Base-by-base conservation (phyloP, 1,140 invertebrate species). In the Mylabris phalerata region DNA sequence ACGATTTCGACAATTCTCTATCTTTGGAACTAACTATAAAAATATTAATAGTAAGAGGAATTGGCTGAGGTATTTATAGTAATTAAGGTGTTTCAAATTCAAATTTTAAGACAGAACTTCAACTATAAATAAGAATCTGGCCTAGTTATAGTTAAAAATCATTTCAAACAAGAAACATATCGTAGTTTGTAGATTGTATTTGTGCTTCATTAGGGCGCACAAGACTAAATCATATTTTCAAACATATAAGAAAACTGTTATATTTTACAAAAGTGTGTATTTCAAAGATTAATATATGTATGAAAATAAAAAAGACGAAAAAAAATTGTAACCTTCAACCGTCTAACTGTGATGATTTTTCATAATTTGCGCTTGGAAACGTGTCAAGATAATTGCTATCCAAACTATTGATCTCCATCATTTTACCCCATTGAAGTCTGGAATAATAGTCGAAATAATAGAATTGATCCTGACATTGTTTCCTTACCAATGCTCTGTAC, bases 281-380 rank as follows among this genome's bases (percentile, higher is more conserved):
- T 32, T 32, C 32, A 32, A 32, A 32, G 4, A 32, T 5, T 5
- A 5, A 32, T 32, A 32, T 32, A 32, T 4, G 32, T 5, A 3
- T 2, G 32, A 7, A 32, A 32, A 32, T 32, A 32, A 32, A 32
- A 32, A 32, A 5, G 32, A 19, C 19, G 63, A 62, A 38, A 24
- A 57, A 55, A 57, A 50, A 45, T 50, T 56, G 32, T 39, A 46
- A 63, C 56, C 60, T 66, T 62, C 64, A 63, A 67, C 63, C 65
- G 67, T 68, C 67, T 69, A 69, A 66, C 67, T 69, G 67, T 69
- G 67, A 69, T 69, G 67, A 66, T 61, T 60, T 61, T 56, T 59
- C 50, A 60, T 64, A 39, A 57, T 49, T 58, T 40, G 19, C 55
- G 55, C 45, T 43, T 32, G 47, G 46, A 57, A 55, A 57, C 44